Conservation (phyloP, 2,113 vertebrate species). For the human region DNA sequence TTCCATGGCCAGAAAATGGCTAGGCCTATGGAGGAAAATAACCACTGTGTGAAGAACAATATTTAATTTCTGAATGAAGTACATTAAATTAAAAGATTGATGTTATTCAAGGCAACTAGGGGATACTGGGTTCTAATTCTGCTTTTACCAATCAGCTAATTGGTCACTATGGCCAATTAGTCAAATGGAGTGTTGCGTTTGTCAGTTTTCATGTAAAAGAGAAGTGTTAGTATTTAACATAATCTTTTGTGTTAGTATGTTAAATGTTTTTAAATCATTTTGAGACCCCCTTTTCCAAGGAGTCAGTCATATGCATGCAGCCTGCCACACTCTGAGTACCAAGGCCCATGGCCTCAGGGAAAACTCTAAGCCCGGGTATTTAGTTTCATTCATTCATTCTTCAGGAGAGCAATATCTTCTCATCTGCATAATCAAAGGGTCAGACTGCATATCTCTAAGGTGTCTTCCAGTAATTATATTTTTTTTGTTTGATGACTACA, state of each 20-base stretch:
- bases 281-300: background rate
- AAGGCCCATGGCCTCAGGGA: background rate
- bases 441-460: background rate
- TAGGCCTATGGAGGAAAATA: fast-evolving
- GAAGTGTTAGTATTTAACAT: background rate
- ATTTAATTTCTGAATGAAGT: background rate
- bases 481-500: background rate
- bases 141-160: background rate
- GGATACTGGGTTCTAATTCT: background rate
- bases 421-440: background rate
- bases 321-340: background rate
- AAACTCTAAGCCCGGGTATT: background rate
- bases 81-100: background rate
- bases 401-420: background rate
- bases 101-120: background rate
- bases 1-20: background rate
- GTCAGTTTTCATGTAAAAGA: background rate
- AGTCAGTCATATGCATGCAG: background rate
- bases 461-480: background rate
- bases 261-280: background rate
- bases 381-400: background rate
- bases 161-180: background rate
- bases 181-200: background rate
- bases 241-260: background rate
- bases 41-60: fast-evolving